A percentile compares a stretch with the other conserved stretches of the same genome.
phyloP scores from a whole-genome alignment of 2,113 vertebrate genomes.

The Ranitomeya variabilis region DNA sequence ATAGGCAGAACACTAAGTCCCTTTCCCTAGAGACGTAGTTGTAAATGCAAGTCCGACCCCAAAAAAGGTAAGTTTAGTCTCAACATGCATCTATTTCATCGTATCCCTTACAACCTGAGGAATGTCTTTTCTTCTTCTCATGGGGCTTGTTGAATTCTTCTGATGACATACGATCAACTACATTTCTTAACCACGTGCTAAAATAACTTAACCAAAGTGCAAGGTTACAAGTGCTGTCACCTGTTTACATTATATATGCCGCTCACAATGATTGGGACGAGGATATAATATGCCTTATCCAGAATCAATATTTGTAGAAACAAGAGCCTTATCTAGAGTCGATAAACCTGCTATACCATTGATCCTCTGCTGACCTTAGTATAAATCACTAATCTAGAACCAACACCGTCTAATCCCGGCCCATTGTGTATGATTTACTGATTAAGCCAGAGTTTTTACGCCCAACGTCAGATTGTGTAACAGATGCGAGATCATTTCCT shows the following conservation, averaged over 20 bases:
- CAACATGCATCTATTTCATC: neutral
- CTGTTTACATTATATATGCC: constrained; percentile 1
- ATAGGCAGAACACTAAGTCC: neutral
- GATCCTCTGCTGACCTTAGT: constrained; percentile 34
- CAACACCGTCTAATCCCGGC: constrained; percentile 24
- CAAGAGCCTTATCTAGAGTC: constrained; percentile 29
- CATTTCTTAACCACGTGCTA: neutral
- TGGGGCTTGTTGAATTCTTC: neutral
- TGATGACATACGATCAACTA: neutral
- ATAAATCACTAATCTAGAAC: constrained; percentile 25
- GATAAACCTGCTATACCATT: constrained; percentile 48
- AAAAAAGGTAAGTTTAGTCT: neutral
- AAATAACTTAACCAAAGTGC: constrained; percentile 29
- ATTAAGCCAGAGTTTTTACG: constrained; percentile 39
- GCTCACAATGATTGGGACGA: constrained; percentile 6
- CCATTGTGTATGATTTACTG: constrained; percentile 44
- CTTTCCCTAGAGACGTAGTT: neutral
- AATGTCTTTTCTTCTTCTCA: neutral
- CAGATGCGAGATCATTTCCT: neutral
- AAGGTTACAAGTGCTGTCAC: neutral
- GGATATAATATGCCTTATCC: constrained; percentile 38
- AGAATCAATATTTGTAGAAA: constrained; percentile 53
- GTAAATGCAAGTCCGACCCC: neutral
- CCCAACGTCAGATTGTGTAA: constrained; percentile 1
- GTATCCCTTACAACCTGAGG: neutral